Evolutionary conservation across 1,140 invertebrate species (phyloP), one percentile per base, ranked within the genome.

Genomic region (Cydia splendana): DNA sequence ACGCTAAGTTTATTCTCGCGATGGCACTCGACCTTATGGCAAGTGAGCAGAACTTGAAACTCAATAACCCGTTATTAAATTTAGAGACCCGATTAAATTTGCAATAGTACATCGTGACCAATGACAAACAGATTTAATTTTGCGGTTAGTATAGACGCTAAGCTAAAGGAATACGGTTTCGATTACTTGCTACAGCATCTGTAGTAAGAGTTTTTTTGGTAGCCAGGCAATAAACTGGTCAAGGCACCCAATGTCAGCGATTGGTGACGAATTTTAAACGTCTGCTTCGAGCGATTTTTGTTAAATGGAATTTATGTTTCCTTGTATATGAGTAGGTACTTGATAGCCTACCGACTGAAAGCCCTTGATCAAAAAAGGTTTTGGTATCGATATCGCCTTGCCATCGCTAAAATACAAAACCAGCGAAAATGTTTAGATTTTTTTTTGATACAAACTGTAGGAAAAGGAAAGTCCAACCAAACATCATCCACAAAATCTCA

Each of bases 21-120:
- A 15, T 67, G 51, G 34, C 62, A 77, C 28, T 78, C 28, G 15
- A 42, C 73, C 67, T 77, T 81, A 78, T 73, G 30, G 48, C 65
- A 76, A 71, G 2, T 18, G 34, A 71, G n/a, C 7, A 71, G 67
- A 18, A 38, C 67, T 18, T 18, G 34, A n/a, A 71, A 34, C 24
- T 9, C 30, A 71, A 71, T 38, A 24, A 38, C 30, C n/a, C 13
- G 7, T 12, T 18, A 18, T 38, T 38, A 4, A 48, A 48, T 48
- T 48, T 48, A 42, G 28, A 42, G 34, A 18, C n/a, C 18, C 67
- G 30, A 38, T 38, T 71, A 18, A 71, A 71, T 71, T 71, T 71
- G 30, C 67, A 38, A 71, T 38, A n/a, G 30, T 34, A n/a, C n/a
- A 38, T n/a, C 24, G 28, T 71, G 28, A 62, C 57, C 57, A 62